A percentile compares a stretch with the other conserved stretches of the same genome.
phyloP scores from a whole-genome alignment of 1,140 invertebrate species.

The Heliothis subflexa region DNA sequence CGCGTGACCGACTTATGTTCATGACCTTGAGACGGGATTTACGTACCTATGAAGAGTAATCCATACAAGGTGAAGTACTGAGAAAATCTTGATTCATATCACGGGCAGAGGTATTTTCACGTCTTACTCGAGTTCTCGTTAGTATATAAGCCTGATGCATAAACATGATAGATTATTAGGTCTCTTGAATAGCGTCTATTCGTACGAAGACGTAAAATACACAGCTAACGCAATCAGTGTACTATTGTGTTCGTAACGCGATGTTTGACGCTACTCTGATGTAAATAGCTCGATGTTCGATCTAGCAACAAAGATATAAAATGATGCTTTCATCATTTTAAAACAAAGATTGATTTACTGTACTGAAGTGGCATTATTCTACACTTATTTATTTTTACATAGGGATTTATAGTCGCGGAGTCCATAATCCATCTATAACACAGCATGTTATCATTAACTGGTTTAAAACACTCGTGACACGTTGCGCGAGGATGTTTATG shows the following conservation, averaged over 20 bases:
- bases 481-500: conserved; percentile 25
- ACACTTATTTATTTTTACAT: too few relatives aligned
- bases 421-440: conserved; percentile 15
- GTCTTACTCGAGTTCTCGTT: background rate
- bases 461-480: conserved; percentile 30
- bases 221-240: conserved; percentile 26
- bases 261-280: conserved; percentile 12
- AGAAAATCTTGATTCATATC: background rate
- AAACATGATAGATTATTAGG: conserved; percentile 8
- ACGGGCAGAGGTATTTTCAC: background rate
- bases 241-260: conserved; percentile 2
- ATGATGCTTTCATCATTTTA: background rate
- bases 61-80: conserved; percentile 4
- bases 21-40: conserved; percentile 21
- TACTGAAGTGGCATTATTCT: background rate
- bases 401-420: background rate
- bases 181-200: background rate
- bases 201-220: conserved; percentile 13
- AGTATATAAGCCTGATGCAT: conserved; percentile 3
- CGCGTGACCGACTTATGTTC: conserved; percentile 17
- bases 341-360: background rate
- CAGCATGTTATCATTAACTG: conserved; percentile 17
- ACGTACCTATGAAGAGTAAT: conserved; percentile 5
- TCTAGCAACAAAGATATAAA: conserved; percentile 9
- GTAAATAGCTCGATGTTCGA: conserved; percentile 18